Percentiles rank a stretch among this genome's conserved stretches.
phyloP scores from a whole-genome alignment of 2,888 invertebrate genomes.

The Phortica okadai region DNA sequence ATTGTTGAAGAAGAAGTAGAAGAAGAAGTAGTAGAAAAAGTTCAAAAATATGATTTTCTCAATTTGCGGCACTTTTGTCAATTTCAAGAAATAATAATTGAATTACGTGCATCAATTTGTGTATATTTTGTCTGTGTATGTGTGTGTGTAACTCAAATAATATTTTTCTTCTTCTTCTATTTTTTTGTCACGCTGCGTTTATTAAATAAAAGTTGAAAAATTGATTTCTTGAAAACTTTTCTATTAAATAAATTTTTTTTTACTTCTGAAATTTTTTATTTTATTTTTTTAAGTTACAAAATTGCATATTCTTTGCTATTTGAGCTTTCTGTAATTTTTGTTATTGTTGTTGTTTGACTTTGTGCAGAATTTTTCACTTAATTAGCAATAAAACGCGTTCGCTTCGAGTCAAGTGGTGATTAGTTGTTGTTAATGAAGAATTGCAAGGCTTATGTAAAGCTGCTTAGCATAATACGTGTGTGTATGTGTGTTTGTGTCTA shows the following conservation, averaged over 20 bases:
- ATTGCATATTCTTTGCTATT: no score
- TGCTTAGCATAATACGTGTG: neutral
- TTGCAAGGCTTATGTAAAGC: neutral
- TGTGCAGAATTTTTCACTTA: no score
- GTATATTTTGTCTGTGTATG: slow-evolving; percentile 13
- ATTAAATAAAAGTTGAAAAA: slow-evolving; percentile 13
- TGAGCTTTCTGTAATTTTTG: no score
- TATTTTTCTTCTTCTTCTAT: neutral
- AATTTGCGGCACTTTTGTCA: slow-evolving; percentile 32
- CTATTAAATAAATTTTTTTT: slow-evolving; percentile 9
- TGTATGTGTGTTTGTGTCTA: no score
- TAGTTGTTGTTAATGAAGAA: slow-evolving; percentile 1
- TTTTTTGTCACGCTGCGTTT: neutral
- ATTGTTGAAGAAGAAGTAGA: no score
- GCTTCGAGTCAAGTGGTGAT: slow-evolving; percentile 5
- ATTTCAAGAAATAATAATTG: slow-evolving; percentile 27
- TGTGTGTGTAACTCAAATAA: slow-evolving; percentile 14
- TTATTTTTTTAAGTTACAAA: slow-evolving; percentile 24
- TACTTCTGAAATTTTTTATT: slow-evolving; percentile 23
- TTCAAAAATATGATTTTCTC: slow-evolving; percentile 21
- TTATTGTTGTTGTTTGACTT: no score
- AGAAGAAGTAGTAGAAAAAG: neutral
- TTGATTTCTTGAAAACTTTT: slow-evolving; percentile 2
- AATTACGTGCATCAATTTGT: slow-evolving; percentile 29
- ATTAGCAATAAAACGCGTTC: neutral